These are phyloP conservation scores for Spongia lamella DNA, from an alignment of 37 sponge, comb jelly and placozoan species.

Conservation along the genomic window DNA sequence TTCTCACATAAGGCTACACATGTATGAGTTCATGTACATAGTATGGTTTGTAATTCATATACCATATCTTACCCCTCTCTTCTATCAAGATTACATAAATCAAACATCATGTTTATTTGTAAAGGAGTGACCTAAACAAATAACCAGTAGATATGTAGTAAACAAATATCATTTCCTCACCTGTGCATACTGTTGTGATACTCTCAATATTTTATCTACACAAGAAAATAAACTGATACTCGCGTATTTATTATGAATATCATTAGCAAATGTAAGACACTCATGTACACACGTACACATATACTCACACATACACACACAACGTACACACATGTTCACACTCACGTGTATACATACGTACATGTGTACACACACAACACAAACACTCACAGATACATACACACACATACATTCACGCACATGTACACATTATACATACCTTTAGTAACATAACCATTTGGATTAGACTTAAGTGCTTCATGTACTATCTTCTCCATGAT, in stretches of 20 bases:
- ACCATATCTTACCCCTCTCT: slow-evolving; percentile 58
- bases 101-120: slow-evolving; percentile 77
- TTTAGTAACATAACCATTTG: slow-evolving; percentile 8
- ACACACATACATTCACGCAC: no score
- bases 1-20: no score
- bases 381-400: not conserved
- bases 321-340: no score
- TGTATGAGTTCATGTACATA: no score
- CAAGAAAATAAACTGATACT: not conserved
- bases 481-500: slow-evolving; percentile 69
- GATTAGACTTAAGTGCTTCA: slow-evolving; percentile 8
- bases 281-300: not conserved
- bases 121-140: slow-evolving; percentile 70
- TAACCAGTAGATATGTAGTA: not conserved
- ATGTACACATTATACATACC: slow-evolving; percentile 9
- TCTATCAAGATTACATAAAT: slow-evolving; percentile 67
- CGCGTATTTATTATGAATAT: not conserved
- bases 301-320: no score
- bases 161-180: not conserved
- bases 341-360: no score
- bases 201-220: slow-evolving; percentile 39
- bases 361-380: not conserved
- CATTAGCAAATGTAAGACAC: not conserved
- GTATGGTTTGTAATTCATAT: no score
- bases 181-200: slow-evolving; percentile 49